Base-by-base conservation (phyloP, 2,888 invertebrate species). In the Pterostichus niger region DNA sequence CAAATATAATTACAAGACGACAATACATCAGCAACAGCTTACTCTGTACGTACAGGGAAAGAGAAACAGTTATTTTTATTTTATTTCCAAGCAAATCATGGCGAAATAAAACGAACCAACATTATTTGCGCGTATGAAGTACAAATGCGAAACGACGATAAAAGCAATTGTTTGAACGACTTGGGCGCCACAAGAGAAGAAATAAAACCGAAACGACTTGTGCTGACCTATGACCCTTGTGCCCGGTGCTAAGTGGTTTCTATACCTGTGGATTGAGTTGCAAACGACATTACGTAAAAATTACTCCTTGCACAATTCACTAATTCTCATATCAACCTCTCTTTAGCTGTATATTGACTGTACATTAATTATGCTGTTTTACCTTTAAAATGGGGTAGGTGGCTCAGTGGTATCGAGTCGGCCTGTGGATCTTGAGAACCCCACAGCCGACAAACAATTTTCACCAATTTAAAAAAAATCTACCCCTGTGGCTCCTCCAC, bases 91-190 rank as follows among this genome's bases (percentile, higher is more conserved):
- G 33, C 64, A 35, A 64, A 64, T 64, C 33, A 35, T n/a, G n/a
- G 33, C 35, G n/a, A 6, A 64, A 35, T 64, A 35, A 33, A 64
- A 31, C 17, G 35, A 31, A 3, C n/a, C 33, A 64, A 35, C 10
- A n/a, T n/a, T 33, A 64, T 64, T 64, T 64, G 33, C 64, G 33
- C 64, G 59, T 64, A 64, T 64, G 33, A 64, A 64, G 35, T 33
- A 33, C 64, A 64, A 64, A 64, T 64, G 64, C 33, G 64, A 64
- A 64, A 35, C 33, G 35, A 64, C 64, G 64, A 64, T 64, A 64
- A 64, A 64, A 64, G 64, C 64, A 64, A 64, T 64, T 35, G 64
- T 64, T 35, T 64, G 11, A 33, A 59, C 33, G 64, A 64, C 33
- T 64, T 64, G 33, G 64, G 33, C 59, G 59, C 17, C 17, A 24